A percentile compares a stretch with the other conserved stretches of the same genome.
Conservation (phyloP, 2,888 invertebrate genomes). For the Lasioglossum morio region DNA sequence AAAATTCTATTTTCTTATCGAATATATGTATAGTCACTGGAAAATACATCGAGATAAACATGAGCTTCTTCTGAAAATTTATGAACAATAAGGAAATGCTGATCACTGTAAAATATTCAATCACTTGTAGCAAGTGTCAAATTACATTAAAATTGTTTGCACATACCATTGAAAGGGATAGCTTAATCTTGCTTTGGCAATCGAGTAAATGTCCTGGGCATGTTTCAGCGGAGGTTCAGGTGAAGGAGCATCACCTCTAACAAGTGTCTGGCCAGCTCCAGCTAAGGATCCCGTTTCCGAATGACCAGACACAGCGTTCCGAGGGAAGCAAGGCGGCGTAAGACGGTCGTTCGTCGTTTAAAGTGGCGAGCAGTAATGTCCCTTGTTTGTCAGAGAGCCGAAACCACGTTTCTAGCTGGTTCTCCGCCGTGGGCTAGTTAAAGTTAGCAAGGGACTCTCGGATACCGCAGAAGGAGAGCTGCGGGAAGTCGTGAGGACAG, state of each 20-base stretch:
- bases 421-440: constrained; percentile 74
- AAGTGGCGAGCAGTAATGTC: constrained; percentile 60
- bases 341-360: constrained; percentile 60
- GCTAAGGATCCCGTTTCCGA: background rate
- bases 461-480: constrained; percentile 68
- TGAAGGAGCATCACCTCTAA: background rate
- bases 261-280: background rate
- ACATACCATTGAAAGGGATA: background rate
- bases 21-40: too few species aligned
- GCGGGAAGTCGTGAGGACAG: constrained; percentile 78
- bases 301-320: background rate
- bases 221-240: background rate
- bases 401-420: constrained; percentile 30
- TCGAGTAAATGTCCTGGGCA: background rate
- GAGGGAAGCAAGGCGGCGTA: background rate
- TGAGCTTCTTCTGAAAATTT: too few species aligned
- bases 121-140: too few species aligned
- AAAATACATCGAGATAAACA: too few species aligned
- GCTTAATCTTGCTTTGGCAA: background rate
- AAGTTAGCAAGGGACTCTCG: constrained; percentile 63
- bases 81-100: too few species aligned
- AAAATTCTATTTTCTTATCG: too few species aligned
- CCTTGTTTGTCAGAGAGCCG: constrained; percentile 64
- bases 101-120: too few species aligned
- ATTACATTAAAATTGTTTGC: too few species aligned